A percentile compares a stretch with the other conserved stretches of the same genome.
Evolutionary conservation across 2,888 invertebrate species (phyloP).

Genomic region (Mimachlamys varia): DNA sequence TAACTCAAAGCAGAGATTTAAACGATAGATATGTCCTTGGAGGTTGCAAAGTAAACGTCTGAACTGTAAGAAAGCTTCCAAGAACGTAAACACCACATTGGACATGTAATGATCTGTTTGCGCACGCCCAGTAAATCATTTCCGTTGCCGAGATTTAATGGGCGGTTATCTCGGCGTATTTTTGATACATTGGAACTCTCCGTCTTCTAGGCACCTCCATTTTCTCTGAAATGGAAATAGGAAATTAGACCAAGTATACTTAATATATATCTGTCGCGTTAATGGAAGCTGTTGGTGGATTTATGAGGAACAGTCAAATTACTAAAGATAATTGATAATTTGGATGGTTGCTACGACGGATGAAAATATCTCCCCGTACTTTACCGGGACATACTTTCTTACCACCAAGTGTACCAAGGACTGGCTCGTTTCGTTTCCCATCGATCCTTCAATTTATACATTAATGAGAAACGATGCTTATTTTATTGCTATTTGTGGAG

Average conservation of each 20-base stretch:
- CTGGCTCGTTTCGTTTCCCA: not conserved
- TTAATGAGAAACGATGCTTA: not conserved
- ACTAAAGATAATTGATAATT: conserved; percentile 7
- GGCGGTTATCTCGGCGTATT: not conserved
- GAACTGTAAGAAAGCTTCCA: not conserved
- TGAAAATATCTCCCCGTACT: not conserved
- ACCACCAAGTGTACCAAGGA: not conserved
- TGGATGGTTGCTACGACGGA: not conserved
- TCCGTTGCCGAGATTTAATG: not conserved
- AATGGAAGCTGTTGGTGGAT: not conserved
- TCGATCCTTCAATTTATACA: not conserved
- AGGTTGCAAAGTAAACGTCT: not conserved
- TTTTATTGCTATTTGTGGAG: not conserved
- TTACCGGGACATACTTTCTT: not conserved
- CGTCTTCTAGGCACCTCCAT: not conserved
- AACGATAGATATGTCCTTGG: not conserved
- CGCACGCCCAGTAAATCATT: not conserved
- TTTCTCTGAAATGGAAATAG: conserved; percentile 32
- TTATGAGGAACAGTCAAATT: conserved; percentile 7
- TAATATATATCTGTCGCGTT: not conserved
- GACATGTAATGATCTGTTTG: not conserved
- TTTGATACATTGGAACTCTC: not conserved
- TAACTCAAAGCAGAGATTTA: not conserved
- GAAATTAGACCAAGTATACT: conserved; percentile 27
- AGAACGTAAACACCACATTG: not conserved